phyloP scores from a whole-genome alignment of 2,797 vertebrate species.

The Gallinago stenura region DNA sequence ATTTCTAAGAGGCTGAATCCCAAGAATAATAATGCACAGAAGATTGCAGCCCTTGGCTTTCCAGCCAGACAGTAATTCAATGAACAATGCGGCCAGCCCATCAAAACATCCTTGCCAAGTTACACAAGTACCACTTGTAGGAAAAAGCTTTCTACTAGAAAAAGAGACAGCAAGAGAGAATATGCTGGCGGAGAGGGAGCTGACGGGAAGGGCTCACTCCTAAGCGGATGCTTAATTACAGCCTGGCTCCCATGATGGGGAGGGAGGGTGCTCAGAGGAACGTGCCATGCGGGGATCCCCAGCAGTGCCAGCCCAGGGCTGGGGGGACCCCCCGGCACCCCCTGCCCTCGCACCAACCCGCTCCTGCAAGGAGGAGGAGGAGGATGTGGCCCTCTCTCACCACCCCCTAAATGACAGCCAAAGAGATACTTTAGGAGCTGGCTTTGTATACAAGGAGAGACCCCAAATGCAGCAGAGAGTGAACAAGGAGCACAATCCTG shows the following conservation, averaged over 20 bases:
- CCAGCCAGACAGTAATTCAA: slow-evolving; percentile 49
- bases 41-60: slow-evolving; percentile 66
- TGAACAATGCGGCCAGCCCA: slow-evolving; percentile 26
- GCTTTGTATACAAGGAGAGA: accelerated
- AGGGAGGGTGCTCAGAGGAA: neutral
- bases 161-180: slow-evolving; percentile 47
- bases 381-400: neutral
- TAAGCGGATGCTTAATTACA: neutral
- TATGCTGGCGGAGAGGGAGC: slow-evolving; percentile 5
- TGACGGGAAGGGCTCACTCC: neutral
- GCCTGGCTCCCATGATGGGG: accelerated
- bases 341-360: accelerated
- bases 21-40: slow-evolving; percentile 69
- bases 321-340: neutral
- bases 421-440: neutral
- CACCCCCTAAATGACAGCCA: accelerated
- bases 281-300: accelerated
- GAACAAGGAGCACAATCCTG: neutral
- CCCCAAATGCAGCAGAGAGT: neutral
- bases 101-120: slow-evolving; percentile 45
- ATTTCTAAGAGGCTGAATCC: slow-evolving; percentile 70
- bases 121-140: slow-evolving; percentile 53
- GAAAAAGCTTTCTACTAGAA: slow-evolving; percentile 49
- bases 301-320: neutral
- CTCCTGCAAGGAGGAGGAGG: accelerated